Percentiles rank a stretch among this genome's conserved stretches.
Conservation (phyloP, 2,113 vertebrate genomes). For the Gymnorhina tibicen region DNA sequence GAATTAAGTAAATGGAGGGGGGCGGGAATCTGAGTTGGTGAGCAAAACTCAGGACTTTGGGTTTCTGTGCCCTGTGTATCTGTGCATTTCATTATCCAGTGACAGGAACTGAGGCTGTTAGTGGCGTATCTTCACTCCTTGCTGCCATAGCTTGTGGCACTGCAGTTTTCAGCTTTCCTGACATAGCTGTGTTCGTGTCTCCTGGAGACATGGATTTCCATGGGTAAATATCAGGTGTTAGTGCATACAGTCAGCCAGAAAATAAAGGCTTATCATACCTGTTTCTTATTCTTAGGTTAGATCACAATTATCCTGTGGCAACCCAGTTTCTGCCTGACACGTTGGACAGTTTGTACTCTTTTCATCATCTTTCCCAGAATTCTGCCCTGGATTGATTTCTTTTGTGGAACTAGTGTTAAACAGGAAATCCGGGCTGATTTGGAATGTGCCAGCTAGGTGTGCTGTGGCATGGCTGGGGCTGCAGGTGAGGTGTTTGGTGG, state of each 20-base stretch:
- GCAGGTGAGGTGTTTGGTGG: neutral
- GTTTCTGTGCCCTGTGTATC: neutral
- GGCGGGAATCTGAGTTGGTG: neutral
- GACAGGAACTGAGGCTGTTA: neutral
- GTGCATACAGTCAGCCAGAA: neutral
- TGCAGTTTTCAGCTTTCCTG: neutral
- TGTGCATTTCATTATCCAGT: slow-evolving; percentile 26
- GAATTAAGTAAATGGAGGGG: slow-evolving; percentile 48
- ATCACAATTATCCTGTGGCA: neutral
- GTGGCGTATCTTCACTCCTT: slow-evolving; percentile 31
- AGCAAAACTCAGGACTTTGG: slow-evolving; percentile 20
- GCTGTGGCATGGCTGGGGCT: neutral
- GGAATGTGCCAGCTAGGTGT: neutral
- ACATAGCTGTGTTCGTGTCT: neutral
- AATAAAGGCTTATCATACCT: neutral
- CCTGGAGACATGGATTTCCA: neutral
- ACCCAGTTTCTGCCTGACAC: neutral
- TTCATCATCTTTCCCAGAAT: neutral
- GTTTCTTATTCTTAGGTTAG: neutral
- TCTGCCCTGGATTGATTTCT: neutral
- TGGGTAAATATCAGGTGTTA: neutral
- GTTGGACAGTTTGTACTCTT: neutral
- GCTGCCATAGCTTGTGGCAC: neutral
- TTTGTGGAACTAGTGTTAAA: neutral
- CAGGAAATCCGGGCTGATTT: neutral